Conservation (phyloP, 1,140 invertebrate genomes). For the Schlechtendalia chinensis region DNA sequence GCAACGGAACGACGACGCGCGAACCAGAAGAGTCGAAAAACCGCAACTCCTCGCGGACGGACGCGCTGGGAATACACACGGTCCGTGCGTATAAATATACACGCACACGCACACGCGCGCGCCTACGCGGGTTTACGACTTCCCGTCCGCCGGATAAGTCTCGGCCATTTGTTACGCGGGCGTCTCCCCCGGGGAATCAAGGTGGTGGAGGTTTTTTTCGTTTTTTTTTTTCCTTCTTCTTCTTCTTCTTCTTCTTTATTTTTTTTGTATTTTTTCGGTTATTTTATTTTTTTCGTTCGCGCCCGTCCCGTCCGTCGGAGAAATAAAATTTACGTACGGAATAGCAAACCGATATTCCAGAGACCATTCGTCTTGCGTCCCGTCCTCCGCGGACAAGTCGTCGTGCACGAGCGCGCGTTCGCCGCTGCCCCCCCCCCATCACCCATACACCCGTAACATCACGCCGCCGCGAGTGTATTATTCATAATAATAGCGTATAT, state of each 20-base stretch:
- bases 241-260: not conserved
- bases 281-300: not conserved
- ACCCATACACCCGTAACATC: no score
- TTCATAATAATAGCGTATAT: no score
- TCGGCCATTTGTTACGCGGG: constrained; percentile 40
- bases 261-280: not conserved
- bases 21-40: constrained; percentile 34
- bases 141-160: constrained; percentile 44
- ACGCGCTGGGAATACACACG: constrained; percentile 45
- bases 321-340: not conserved
- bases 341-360: constrained; percentile 6
- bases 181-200: constrained; percentile 44
- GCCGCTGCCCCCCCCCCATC: no score
- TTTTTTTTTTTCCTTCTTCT: not conserved
- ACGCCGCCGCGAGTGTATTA: no score
- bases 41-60: constrained; percentile 41
- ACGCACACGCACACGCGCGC: no score
- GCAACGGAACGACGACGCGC: not conserved
- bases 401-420: not conserved
- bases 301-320: not conserved
- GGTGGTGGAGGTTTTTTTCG: constrained; percentile 23
- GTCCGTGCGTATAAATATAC: no score
- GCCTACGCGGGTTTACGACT: constrained; percentile 39
- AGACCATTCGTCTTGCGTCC: constrained; percentile 8
- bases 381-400: not conserved